A percentile compares a stretch with the other conserved stretches of the same genome.
These are phyloP conservation scores for Strigops habroptila DNA, from an alignment of 2,113 vertebrate species.

Conservation along the genomic window DNA sequence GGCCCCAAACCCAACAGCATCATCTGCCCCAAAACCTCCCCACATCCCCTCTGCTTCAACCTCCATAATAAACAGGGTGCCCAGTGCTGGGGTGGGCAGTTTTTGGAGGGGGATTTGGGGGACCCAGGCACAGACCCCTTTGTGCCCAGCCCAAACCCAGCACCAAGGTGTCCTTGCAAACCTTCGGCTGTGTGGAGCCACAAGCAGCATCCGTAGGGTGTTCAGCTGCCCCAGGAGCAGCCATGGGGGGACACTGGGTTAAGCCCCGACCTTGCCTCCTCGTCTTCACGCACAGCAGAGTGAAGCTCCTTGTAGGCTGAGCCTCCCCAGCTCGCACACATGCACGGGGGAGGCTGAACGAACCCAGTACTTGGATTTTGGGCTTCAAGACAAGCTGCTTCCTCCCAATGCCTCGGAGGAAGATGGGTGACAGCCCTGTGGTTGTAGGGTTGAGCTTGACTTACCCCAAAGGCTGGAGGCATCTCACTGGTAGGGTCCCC, in stretches of 20 bases:
- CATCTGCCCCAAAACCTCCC: neutral
- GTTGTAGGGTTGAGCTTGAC: neutral
- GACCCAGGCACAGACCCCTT: fast-evolving
- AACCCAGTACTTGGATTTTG: neutral
- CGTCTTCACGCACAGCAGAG: neutral
- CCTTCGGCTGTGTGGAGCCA: neutral
- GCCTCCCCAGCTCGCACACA: fast-evolving
- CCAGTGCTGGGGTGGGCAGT: neutral
- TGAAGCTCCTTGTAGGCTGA: neutral
- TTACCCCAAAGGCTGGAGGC: neutral
- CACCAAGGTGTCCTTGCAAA: neutral
- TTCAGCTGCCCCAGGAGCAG: neutral
- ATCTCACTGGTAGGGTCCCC: fast-evolving
- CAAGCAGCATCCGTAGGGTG: neutral
- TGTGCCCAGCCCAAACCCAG: neutral
- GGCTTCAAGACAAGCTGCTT: neutral
- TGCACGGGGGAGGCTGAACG: neutral
- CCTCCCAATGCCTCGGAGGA: neutral
- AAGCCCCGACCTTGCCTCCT: neutral
- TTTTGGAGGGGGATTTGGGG: neutral
- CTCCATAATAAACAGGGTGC: fast-evolving
- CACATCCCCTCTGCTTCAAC: neutral
- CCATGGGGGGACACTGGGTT: fast-evolving
- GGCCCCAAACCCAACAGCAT: neutral
- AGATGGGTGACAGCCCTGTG: neutral